A percentile compares a stretch with the other conserved stretches of the same genome.
These are phyloP conservation scores for Toxostoma redivivum DNA, from an alignment of 2,113 vertebrate species.

Conservation along the genomic window DNA sequence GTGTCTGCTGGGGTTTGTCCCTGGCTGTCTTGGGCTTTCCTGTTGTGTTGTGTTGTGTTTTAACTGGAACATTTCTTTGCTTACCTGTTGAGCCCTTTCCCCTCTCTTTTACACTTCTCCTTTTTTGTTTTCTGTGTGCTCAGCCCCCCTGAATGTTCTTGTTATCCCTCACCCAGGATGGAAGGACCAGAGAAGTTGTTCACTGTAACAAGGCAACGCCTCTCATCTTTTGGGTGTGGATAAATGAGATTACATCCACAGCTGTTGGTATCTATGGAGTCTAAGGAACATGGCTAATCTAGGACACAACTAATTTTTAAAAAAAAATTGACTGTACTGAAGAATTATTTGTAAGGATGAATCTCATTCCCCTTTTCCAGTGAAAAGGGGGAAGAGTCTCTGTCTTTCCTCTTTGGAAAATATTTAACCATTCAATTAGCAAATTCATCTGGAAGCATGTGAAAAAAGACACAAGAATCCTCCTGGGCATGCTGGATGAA, in stretches of 20 bases:
- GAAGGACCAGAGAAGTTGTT: background rate
- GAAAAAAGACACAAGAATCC: background rate
- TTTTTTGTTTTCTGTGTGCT: background rate
- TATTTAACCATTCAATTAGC: slow-evolving; percentile 44
- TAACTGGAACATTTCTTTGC: background rate
- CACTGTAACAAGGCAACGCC: background rate
- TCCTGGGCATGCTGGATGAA: background rate
- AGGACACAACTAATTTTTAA: background rate
- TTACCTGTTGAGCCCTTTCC: background rate
- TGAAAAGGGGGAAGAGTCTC: background rate
- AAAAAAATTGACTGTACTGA: background rate
- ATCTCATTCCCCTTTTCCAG: background rate
- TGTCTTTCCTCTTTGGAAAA: background rate
- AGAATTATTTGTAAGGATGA: background rate
- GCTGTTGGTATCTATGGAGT: background rate
- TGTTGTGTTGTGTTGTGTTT: background rate
- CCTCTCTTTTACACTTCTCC: background rate
- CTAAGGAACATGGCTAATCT: background rate
- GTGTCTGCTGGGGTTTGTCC: background rate
- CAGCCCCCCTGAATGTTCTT: background rate
- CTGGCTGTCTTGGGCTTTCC: rapidly evolving
- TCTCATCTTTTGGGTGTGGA: background rate
- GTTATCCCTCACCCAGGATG: background rate
- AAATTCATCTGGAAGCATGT: background rate
- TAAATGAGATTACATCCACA: background rate